phyloP scores from a whole-genome alignment of 2,888 invertebrate species.

The Vesta saturnalis region DNA sequence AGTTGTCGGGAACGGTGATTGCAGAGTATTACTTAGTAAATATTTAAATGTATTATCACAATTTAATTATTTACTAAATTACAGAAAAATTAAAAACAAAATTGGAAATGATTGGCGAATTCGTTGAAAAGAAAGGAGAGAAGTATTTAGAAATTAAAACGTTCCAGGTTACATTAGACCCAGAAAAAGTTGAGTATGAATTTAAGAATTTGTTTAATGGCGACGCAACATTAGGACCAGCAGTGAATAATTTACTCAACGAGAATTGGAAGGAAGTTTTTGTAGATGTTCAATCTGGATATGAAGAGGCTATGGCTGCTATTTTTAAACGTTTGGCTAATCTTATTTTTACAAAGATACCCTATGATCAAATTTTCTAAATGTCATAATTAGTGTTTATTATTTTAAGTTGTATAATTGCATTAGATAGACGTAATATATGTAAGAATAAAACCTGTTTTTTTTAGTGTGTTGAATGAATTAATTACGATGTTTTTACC shows the following conservation, averaged over 20 bases:
- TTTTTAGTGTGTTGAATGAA: too few relatives aligned
- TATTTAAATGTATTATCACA: neutral
- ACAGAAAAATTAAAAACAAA: conserved; percentile 71
- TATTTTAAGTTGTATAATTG: too few relatives aligned
- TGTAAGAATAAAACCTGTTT: too few relatives aligned
- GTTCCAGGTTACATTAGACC: neutral
- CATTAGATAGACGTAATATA: too few relatives aligned
- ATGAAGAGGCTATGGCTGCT: neutral
- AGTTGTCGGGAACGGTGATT: too few relatives aligned
- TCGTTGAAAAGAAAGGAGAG: neutral
- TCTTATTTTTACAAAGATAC: too few relatives aligned
- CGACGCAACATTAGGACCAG: neutral
- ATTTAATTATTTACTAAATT: too few relatives aligned
- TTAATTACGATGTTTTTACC: too few relatives aligned
- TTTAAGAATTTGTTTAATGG: neutral
- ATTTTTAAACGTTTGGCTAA: neutral
- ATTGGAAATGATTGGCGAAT: too few relatives aligned
- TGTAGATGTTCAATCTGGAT: neutral
- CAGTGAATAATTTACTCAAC: neutral
- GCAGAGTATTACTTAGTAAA: too few relatives aligned
- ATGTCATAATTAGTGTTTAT: too few relatives aligned
- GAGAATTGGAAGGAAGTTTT: neutral
- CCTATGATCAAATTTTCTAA: too few relatives aligned
- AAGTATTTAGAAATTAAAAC: neutral
- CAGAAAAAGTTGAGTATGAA: neutral